Conservation (phyloP, 2,113 vertebrate genomes). For the Prinia subflava region DNA sequence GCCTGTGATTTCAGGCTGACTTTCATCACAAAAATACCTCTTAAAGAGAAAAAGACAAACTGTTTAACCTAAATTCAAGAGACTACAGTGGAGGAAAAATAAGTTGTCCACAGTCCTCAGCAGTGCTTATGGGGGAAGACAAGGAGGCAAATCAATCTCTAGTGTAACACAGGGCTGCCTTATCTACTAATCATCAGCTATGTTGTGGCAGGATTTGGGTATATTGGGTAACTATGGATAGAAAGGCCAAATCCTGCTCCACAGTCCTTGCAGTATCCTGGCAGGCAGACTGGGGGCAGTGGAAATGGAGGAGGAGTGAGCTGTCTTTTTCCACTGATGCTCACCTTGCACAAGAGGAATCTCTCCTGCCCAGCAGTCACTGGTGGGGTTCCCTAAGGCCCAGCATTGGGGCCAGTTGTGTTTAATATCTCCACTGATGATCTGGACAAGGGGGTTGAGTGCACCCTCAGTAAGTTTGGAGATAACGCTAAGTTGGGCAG, state of each 20-base stretch:
- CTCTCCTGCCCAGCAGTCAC: not conserved
- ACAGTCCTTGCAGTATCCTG: not conserved
- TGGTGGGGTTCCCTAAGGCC: not conserved
- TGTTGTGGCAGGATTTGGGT: not conserved
- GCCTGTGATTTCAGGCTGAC: not conserved
- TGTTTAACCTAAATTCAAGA: not conserved
- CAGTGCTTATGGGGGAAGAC: not conserved
- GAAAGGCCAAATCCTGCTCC: not conserved
- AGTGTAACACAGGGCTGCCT: not conserved
- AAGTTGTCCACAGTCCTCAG: not conserved
- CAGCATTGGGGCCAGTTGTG: not conserved
- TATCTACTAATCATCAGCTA: not conserved
- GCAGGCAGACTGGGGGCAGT: not conserved
- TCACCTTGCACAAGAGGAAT: not conserved
- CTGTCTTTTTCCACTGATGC: not conserved
- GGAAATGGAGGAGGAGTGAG: not conserved
- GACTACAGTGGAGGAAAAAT: not conserved
- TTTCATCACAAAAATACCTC: not conserved
- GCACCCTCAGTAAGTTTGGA: fast-evolving
- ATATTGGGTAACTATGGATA: not conserved
- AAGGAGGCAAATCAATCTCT: not conserved
- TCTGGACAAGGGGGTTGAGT: no score
- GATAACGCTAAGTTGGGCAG: fast-evolving
- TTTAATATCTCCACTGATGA: not conserved
- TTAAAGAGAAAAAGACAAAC: not conserved